These are phyloP conservation scores for Trachelus stipa DNA, from an alignment of 2,888 invertebrate genomes.

Conservation along the genomic window DNA sequence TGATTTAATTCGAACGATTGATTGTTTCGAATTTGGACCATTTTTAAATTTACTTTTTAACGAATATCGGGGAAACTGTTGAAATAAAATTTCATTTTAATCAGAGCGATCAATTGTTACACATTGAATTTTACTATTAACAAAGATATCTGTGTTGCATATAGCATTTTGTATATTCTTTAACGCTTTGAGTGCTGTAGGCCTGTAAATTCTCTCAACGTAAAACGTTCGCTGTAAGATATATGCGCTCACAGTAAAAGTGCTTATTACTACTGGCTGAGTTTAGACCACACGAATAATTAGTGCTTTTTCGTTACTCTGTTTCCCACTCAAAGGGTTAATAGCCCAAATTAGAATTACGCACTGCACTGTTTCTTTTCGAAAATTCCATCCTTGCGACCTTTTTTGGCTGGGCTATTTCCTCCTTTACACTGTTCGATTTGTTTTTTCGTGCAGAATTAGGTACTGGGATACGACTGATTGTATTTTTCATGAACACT, in stretches of 20 bases:
- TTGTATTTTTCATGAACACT: neutral
- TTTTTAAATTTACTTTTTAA: neutral
- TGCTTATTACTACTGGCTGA: neutral
- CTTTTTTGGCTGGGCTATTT: neutral
- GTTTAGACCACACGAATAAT: neutral
- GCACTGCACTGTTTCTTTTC: neutral
- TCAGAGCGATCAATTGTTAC: neutral
- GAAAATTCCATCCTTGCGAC: neutral
- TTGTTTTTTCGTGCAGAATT: neutral
- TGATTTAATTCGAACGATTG: constrained; percentile 3
- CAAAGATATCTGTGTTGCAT: neutral
- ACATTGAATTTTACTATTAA: neutral
- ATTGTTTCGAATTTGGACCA: neutral
- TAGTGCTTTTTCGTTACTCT: neutral
- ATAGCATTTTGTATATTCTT: neutral
- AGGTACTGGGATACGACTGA: neutral
- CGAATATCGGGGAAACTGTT: neutral
- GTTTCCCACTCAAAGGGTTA: too few relatives aligned
- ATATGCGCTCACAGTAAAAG: neutral
- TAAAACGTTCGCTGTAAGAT: neutral
- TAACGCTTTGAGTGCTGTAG: neutral
- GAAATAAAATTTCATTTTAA: neutral
- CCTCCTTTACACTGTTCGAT: neutral
- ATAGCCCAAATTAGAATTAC: neutral
- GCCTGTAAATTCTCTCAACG: neutral